Evolutionary conservation across 2,888 invertebrate genomes (phyloP).

Genomic region (Ephialtes manifestator): DNA sequence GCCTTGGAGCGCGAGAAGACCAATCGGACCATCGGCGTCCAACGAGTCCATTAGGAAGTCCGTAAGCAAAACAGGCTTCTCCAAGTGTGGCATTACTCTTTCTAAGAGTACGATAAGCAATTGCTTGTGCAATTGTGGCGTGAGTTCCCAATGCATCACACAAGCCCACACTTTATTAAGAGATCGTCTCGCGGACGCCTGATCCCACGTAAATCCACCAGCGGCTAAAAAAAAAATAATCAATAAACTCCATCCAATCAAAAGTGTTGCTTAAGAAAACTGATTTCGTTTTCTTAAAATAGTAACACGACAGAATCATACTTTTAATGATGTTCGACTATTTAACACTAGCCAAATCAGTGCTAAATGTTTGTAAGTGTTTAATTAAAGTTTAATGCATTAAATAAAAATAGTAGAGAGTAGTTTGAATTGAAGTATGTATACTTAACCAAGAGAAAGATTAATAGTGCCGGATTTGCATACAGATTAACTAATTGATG

Average conservation of each 20-base stretch:
- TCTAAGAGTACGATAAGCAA: conserved; percentile 94
- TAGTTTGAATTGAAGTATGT: too few species aligned
- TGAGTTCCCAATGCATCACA: conserved; percentile 91
- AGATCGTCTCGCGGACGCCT: conserved; percentile 86
- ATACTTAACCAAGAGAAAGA: too few species aligned
- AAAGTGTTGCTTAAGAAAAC: not conserved
- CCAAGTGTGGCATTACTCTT: conserved; percentile 92
- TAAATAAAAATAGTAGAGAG: too few species aligned
- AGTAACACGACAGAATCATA: too few species aligned
- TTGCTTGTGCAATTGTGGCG: conserved; percentile 90
- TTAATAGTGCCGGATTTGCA: too few species aligned
- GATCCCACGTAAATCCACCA: conserved; percentile 88
- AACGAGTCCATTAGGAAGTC: conserved; percentile 97
- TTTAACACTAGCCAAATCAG: too few species aligned
- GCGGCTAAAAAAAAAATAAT: conserved; percentile 59
- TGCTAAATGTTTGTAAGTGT: too few species aligned
- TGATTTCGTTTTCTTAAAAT: too few species aligned
- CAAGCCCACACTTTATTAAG: conserved; percentile 92
- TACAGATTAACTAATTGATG: too few species aligned
- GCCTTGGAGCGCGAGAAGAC: conserved; percentile 96
- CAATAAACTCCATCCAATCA: conserved; percentile 14
- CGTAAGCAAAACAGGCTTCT: conserved; percentile 93
- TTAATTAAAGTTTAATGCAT: too few species aligned
- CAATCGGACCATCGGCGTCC: conserved; percentile 94
- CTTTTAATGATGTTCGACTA: too few species aligned